Conservation (phyloP, 2,113 vertebrate genomes). For the Heptranchias perlo region DNA sequence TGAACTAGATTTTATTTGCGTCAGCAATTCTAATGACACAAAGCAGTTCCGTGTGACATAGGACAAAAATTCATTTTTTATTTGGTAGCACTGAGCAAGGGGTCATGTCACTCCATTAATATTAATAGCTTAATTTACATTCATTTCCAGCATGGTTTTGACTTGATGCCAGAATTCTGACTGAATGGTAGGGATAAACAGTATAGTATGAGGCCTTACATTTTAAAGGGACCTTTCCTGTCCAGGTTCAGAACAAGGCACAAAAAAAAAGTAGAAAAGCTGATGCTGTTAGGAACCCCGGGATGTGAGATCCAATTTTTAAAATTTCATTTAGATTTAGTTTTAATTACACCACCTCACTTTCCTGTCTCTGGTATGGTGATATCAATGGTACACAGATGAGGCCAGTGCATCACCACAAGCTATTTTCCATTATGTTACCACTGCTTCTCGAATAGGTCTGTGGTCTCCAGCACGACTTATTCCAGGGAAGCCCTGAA, state of each 20-base stretch:
- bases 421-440: background rate
- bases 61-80: background rate
- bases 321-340: background rate
- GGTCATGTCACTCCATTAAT: slow-evolving; percentile 24
- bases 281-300: background rate
- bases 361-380: background rate
- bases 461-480: background rate
- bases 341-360: background rate
- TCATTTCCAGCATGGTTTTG: background rate
- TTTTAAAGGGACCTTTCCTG: background rate
- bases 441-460: background rate
- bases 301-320: background rate
- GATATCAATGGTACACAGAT: background rate
- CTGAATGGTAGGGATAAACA: background rate
- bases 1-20: slow-evolving; percentile 11
- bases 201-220: background rate
- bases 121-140: slow-evolving; percentile 23
- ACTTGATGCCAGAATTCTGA: background rate
- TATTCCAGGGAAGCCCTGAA: background rate
- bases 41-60: slow-evolving; percentile 2
- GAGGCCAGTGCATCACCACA: no score
- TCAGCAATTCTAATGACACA: slow-evolving; percentile 1
- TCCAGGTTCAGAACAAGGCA: background rate
- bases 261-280: background rate
- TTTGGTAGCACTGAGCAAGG: background rate